Percentiles rank a stretch among this genome's conserved stretches.
phyloP scores from a whole-genome alignment of 1,140 invertebrate species.

The Platorchestia sp. region DNA sequence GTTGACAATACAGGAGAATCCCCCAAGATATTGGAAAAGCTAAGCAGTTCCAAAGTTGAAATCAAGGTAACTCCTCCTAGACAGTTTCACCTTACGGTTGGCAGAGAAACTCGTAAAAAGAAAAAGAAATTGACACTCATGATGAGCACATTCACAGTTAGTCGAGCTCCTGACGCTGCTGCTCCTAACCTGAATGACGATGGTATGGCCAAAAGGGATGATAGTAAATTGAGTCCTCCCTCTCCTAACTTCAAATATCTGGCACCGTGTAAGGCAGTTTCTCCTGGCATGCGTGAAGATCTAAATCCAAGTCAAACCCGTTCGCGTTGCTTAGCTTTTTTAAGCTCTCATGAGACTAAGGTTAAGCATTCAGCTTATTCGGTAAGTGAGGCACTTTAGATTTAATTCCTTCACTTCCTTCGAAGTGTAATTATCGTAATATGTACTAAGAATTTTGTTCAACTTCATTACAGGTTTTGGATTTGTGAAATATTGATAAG shows the following conservation, averaged over 20 bases:
- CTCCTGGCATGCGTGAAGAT: background rate
- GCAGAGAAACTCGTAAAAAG: background rate
- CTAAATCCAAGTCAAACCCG: background rate
- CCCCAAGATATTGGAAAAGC: background rate
- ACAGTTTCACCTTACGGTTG: background rate
- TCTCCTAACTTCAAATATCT: background rate
- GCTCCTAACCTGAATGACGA: background rate
- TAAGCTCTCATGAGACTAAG: slow-evolving; percentile 24
- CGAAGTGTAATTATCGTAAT: background rate
- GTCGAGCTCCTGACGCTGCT: background rate
- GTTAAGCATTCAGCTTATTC: background rate
- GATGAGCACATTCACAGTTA: background rate
- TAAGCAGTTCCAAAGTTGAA: background rate
- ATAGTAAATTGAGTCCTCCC: background rate
- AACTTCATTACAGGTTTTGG: no score
- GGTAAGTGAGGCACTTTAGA: background rate
- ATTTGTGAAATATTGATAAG: no score
- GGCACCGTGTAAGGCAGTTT: background rate
- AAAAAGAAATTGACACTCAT: background rate
- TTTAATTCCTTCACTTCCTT: background rate
- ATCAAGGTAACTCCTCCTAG: slow-evolving; percentile 14
- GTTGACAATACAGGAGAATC: background rate
- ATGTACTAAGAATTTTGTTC: no score
- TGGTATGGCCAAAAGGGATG: background rate
- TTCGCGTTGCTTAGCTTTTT: background rate